These are phyloP conservation scores for Oncorhynchus masou DNA, from an alignment of 2,113 vertebrate genomes.

Conservation along the genomic window DNA sequence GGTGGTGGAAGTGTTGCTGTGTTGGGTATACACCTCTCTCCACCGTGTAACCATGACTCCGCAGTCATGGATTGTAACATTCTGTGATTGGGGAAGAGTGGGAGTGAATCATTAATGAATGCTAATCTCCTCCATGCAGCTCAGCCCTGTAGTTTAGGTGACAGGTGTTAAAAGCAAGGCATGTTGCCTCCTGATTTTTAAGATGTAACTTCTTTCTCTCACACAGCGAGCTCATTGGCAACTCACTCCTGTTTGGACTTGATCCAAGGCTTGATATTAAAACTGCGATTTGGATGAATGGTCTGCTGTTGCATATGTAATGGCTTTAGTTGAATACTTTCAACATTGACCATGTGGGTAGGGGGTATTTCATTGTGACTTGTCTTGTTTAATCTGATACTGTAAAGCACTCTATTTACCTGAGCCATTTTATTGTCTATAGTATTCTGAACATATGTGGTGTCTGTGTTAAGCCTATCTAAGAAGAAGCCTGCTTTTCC, in stretches of 20 bases:
- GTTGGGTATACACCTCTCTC: neutral
- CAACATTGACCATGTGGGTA: constrained; percentile 26
- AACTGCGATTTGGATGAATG: neutral
- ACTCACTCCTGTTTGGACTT: constrained; percentile 14
- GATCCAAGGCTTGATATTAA: constrained; percentile 18
- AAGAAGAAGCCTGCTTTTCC: constrained; percentile 19
- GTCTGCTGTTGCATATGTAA: constrained; percentile 28
- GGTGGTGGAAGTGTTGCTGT: neutral
- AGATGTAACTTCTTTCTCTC: constrained; percentile 1
- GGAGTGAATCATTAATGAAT: constrained; percentile 23
- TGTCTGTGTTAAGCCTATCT: constrained; percentile 20
- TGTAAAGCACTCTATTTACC: constrained; percentile 26
- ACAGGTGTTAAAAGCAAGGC: constrained; percentile 5
- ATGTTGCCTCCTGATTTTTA: constrained; percentile 1
- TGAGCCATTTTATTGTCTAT: constrained; percentile 22
- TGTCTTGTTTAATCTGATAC: constrained; percentile 37
- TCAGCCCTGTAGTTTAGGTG: constrained; percentile 17
- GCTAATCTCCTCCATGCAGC: constrained; percentile 18
- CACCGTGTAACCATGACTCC: constrained; percentile 8
- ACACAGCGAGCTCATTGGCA: constrained; percentile 1
- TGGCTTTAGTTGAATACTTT: constrained; percentile 24
- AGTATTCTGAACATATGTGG: constrained; percentile 24
- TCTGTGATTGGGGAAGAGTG: constrained; percentile 23
- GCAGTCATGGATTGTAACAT: constrained; percentile 5
- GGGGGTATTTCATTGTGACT: constrained; percentile 1